Percentiles rank a stretch among this genome's conserved stretches.
Evolutionary conservation across 2,113 vertebrate genomes (phyloP).

Genomic region (Gopherus evgoodei): DNA sequence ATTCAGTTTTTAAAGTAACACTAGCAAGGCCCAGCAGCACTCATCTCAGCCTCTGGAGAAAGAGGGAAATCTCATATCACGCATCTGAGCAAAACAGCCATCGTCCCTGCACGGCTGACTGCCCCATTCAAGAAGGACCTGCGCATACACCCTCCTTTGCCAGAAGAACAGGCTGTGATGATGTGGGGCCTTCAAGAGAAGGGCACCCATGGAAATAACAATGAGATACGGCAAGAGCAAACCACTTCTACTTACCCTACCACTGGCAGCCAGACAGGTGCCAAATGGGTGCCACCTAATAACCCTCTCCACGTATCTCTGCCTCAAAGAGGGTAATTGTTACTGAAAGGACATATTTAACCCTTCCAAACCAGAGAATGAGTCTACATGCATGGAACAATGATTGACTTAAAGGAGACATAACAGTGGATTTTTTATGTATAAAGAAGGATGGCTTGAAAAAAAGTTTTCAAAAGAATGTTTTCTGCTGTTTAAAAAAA

Average conservation of each 20-base stretch:
- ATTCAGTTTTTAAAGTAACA: background rate
- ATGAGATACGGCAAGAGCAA: background rate
- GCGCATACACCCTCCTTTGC: too few species aligned
- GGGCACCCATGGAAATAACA: background rate
- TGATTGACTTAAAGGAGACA: background rate
- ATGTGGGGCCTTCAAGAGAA: background rate
- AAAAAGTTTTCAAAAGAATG: too few species aligned
- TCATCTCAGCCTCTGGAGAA: background rate
- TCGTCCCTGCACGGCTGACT: too few species aligned
- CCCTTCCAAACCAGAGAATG: background rate
- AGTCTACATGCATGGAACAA: background rate
- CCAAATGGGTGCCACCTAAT: background rate
- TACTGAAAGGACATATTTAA: background rate
- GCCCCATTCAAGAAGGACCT: too few species aligned
- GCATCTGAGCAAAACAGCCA: too few species aligned
- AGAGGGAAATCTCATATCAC: background rate
- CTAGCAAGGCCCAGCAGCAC: background rate
- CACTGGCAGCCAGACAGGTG: background rate
- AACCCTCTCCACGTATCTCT: background rate
- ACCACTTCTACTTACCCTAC: background rate
- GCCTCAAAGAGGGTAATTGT: background rate
- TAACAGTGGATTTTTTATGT: background rate
- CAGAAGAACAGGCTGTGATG: too few species aligned
- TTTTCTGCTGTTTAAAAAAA: too few species aligned
- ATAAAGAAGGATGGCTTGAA: background rate